Evolutionary conservation across 1,140 invertebrate genomes (phyloP).

Genomic region (Drosophila kanapiae): DNA sequence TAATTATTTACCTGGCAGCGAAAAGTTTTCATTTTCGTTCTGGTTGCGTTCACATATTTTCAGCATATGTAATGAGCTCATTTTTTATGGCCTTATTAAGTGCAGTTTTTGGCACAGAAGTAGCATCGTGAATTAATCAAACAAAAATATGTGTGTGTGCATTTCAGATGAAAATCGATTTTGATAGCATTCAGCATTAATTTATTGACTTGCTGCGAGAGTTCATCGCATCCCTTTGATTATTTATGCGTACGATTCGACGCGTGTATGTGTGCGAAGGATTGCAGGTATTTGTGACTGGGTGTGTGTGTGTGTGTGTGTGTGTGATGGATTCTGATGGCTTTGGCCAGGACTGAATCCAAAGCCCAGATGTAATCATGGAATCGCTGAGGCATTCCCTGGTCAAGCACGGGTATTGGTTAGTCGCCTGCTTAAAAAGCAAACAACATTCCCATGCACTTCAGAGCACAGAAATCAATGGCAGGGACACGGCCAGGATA

Average conservation of each 20-base stretch:
- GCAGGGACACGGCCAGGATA: slow-evolving; percentile 17
- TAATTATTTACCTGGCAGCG: slow-evolving; percentile 69
- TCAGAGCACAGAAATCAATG: slow-evolving; percentile 41
- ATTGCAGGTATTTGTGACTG: slow-evolving; percentile 5
- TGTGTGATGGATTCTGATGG: slow-evolving; percentile 5
- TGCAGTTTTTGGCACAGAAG: slow-evolving; percentile 18
- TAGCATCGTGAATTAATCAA: slow-evolving; percentile 22
- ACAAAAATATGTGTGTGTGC: background rate
- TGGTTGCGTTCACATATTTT: slow-evolving; percentile 41
- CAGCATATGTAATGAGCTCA: slow-evolving; percentile 51
- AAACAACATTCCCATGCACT: slow-evolving; percentile 68
- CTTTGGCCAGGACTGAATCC: slow-evolving; percentile 4
- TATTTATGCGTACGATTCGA: slow-evolving; percentile 56
- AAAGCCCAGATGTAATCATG: slow-evolving; percentile 64
- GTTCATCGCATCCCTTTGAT: slow-evolving; percentile 40
- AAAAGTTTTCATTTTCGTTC: slow-evolving; percentile 46
- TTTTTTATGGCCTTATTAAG: slow-evolving; percentile 31
- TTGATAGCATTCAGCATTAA: slow-evolving; percentile 28
- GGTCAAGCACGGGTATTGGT: slow-evolving; percentile 43
- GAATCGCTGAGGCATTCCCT: slow-evolving; percentile 58
- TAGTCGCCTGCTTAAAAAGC: slow-evolving; percentile 69
- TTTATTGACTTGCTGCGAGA: slow-evolving; percentile 25
- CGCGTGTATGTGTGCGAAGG: slow-evolving; percentile 4
- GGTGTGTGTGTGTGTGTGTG: slow-evolving; percentile 5
- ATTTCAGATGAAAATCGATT: slow-evolving; percentile 66